Conservation (phyloP, 1,140 invertebrate species). For the Oncopodura yosiiana region DNA sequence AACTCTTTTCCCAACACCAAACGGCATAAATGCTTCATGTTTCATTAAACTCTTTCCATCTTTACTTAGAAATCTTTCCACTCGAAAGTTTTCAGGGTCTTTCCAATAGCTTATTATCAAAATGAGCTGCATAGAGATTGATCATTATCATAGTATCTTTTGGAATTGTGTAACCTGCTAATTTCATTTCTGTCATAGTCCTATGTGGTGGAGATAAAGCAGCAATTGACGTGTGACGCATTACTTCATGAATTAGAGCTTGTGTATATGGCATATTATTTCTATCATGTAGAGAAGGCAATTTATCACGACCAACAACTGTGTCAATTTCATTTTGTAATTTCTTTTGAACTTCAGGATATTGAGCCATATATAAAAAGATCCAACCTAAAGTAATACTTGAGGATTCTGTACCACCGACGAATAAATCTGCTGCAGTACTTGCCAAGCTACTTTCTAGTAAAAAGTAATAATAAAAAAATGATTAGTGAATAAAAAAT, state of each 20-base stretch:
- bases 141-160: slow-evolving; percentile 38
- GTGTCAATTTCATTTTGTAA: slow-evolving; percentile 68
- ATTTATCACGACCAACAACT: slow-evolving; percentile 55
- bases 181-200: slow-evolving; percentile 19
- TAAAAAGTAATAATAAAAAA: no score
- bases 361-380: slow-evolving; percentile 61
- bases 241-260: slow-evolving; percentile 47
- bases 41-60: slow-evolving; percentile 14
- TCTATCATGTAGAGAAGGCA: slow-evolving; percentile 27
- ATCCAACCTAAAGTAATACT: no score
- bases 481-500: no score
- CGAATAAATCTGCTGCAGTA: no score
- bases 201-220: slow-evolving; percentile 47
- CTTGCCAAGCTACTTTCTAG: no score
- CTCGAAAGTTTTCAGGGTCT: slow-evolving; percentile 41
- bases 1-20: slow-evolving; percentile 7
- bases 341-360: slow-evolving; percentile 66
- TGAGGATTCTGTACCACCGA: no score
- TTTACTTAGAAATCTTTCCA: slow-evolving; percentile 42
- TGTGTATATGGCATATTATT: slow-evolving; percentile 46
- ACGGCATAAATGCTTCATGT: slow-evolving; percentile 10
- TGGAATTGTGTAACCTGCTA: slow-evolving; percentile 38
- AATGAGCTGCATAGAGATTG: slow-evolving; percentile 41
- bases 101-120: slow-evolving; percentile 40
- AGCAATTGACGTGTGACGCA: slow-evolving; percentile 47